Percentiles rank a stretch among this genome's conserved stretches.
Evolutionary conservation across 2,113 vertebrate genomes (phyloP).

Genomic region (Struthidea cinerea): DNA sequence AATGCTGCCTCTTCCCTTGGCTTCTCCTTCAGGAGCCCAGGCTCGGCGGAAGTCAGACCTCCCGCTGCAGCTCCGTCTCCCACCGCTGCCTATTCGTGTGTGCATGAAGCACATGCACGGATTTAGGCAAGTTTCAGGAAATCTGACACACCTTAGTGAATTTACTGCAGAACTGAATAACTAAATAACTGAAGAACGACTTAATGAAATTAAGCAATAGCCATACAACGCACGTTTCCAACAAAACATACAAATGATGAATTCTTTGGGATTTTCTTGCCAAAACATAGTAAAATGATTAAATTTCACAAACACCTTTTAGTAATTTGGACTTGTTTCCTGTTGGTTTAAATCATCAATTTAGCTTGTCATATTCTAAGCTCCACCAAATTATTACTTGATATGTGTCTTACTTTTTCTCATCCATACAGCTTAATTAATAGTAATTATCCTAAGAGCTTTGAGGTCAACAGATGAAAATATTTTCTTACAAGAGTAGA

Average conservation of each 20-base stretch:
- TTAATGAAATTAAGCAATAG: background rate
- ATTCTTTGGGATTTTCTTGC: background rate
- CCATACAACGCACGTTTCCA: background rate
- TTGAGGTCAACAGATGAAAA: background rate
- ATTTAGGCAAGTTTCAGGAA: background rate
- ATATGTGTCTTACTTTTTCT: background rate
- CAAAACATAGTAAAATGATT: background rate
- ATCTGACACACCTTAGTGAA: background rate
- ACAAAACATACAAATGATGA: background rate
- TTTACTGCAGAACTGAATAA: background rate
- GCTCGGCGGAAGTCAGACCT: background rate
- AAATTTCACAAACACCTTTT: background rate
- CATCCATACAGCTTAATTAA: background rate
- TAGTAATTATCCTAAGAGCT: background rate
- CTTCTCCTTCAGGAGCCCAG: background rate
- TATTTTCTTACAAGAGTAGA: background rate
- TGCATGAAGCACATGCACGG: background rate
- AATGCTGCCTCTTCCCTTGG: background rate
- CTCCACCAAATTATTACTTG: background rate
- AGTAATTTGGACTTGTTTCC: background rate
- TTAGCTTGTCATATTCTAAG: background rate
- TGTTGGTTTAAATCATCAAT: background rate
- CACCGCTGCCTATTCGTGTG: background rate
- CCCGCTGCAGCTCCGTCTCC: fast-evolving
- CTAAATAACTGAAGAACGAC: background rate